phyloP scores from a whole-genome alignment of 2,888 invertebrate genomes.

The Rotaria macrura region DNA sequence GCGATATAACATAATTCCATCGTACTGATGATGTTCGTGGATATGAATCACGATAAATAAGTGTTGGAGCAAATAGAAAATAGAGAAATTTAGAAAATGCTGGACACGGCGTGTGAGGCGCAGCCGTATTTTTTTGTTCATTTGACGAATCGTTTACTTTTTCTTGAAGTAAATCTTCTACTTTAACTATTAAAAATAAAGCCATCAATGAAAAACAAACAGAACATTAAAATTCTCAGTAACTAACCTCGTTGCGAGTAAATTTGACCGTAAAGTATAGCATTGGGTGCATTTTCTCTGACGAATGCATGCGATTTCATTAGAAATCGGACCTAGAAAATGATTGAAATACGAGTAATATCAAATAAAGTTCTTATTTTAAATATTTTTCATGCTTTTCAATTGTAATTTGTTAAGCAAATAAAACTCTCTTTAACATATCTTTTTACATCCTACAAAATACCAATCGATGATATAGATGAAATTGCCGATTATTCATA shows the following conservation, averaged over 20 bases:
- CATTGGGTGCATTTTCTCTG: slow-evolving; percentile 56
- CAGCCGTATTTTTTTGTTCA: slow-evolving; percentile 34
- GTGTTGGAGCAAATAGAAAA: slow-evolving; percentile 75
- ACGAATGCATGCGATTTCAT: slow-evolving; percentile 82
- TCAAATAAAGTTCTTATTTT: no score
- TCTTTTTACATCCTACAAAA: no score
- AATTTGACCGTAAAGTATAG: slow-evolving; percentile 21
- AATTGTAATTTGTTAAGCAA: no score
- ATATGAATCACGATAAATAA: slow-evolving; percentile 71
- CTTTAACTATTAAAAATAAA: slow-evolving; percentile 22
- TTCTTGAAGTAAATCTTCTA: background rate
- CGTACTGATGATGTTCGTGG: slow-evolving; percentile 58
- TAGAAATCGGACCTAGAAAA: slow-evolving; percentile 59
- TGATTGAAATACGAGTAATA: no score
- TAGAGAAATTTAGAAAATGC: slow-evolving; percentile 66
- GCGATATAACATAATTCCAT: slow-evolving; percentile 64
- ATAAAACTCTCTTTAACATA: no score
- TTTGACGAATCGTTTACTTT: background rate
- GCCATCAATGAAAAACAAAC: background rate
- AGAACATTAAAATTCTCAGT: background rate
- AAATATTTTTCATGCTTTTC: no score
- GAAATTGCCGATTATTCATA: no score
- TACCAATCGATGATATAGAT: no score
- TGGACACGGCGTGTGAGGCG: slow-evolving; percentile 50
- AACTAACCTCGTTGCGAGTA: background rate